Evolutionary conservation across 2,888 invertebrate genomes (phyloP), one percentile per base, ranked within the genome.

Genomic region (Mythimna ferrago): DNA sequence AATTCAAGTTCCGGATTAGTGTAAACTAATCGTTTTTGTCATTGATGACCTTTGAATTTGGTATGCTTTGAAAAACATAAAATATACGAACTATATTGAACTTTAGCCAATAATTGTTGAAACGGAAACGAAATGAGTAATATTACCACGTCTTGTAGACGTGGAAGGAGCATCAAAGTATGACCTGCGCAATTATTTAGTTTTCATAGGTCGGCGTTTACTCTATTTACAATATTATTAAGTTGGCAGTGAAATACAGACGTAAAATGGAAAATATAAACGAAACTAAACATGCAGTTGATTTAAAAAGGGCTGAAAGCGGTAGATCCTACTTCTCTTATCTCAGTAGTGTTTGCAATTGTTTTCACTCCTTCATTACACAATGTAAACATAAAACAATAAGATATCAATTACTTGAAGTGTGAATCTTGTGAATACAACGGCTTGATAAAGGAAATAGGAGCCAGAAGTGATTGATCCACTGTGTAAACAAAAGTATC

Each of bases 391-490:
- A 64, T 53, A 57, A 53, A 78, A 61, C 44, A 72, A 67, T 58
- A 53, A 57, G 38, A 65, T 82, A 65, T 79, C 26, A 82, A 68
- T 82, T 72, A 67, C 61, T 62, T 80, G 58, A 71, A 83, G 64
- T 62, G 51, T 58, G 53, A 62, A 67, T 74, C 44, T 80, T 78
- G 58, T 80, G 41, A 64, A 62, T 51, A 58, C 41, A 70, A 80
- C 53, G 67, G 61, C 38, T 68, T 65, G 81, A 80, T 75, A 75
- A 74, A 74, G 44, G 56, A 66, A 83, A 80, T 75, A 41, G 72
- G n/a, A 71, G 63, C 60, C 63, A 71, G 72, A 53, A 66, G 60
- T 64, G 66, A 82, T 79, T 73, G 66, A 79, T 66, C 68, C 63
- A 79, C 35, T 53, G 41, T 68, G 26, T 66, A 83, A 79, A 83